Conservation (phyloP, 2,113 vertebrate species). For the Pelodiscus sinensis region DNA sequence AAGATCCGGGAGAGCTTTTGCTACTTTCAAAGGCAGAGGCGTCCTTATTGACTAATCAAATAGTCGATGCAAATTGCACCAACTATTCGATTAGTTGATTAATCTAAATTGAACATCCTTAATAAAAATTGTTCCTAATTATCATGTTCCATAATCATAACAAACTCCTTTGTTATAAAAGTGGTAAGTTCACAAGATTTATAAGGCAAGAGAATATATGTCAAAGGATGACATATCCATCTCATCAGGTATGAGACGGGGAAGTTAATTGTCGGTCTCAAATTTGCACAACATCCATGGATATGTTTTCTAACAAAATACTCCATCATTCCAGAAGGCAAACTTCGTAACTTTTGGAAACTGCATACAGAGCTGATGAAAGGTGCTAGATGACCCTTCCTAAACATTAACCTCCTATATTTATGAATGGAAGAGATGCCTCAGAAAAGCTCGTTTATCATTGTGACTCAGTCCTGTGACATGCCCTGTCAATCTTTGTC, state of each 20-base stretch:
- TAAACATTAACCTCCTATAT: neutral
- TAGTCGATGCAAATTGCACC: no score
- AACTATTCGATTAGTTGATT: no score
- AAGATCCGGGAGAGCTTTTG: no score
- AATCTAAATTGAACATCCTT: no score
- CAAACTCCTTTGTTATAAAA: neutral
- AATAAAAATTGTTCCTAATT: neutral
- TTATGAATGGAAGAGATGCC: neutral
- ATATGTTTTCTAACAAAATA: neutral
- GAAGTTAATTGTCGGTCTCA: neutral
- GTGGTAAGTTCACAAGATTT: neutral
- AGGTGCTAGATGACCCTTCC: neutral
- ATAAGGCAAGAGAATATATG: neutral
- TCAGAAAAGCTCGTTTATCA: neutral
- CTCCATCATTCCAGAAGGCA: neutral
- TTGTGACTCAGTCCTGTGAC: neutral
- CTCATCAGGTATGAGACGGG: accelerated
- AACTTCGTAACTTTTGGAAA: neutral
- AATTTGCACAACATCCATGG: neutral
- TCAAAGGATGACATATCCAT: neutral
- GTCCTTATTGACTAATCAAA: no score
- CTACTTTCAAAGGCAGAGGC: no score
- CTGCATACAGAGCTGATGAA: neutral
- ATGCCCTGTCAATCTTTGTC: neutral
- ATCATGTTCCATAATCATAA: neutral